Evolutionary conservation across 2,888 invertebrate species (phyloP).

Genomic region (Troides oblongomaculatus): DNA sequence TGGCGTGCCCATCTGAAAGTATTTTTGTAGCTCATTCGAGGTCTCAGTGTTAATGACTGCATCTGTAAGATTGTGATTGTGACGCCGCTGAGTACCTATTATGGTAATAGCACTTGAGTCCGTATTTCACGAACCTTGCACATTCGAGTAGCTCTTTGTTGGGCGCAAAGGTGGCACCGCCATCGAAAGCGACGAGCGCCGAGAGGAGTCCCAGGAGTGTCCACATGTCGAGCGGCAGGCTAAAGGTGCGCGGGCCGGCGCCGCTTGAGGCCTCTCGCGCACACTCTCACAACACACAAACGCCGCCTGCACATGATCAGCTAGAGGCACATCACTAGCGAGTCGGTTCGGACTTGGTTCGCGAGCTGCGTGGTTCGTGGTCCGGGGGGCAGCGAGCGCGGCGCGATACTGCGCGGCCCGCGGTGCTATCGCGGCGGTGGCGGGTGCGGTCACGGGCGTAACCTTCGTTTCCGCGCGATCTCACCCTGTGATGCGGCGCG

Average conservation of each 20-base stretch:
- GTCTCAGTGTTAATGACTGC: conserved; percentile 48
- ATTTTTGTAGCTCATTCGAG: conserved; percentile 71
- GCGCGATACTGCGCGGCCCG: conserved; percentile 66
- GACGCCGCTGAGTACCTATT: neutral
- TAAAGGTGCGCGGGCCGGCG: conserved; percentile 52
- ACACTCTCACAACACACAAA: conserved; percentile 65
- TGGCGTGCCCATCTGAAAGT: conserved; percentile 64
- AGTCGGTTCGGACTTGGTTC: conserved; percentile 36
- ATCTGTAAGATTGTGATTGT: conserved; percentile 33
- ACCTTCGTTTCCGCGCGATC: conserved; percentile 72
- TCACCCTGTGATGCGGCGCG: conserved; percentile 63
- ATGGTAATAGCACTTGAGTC: conserved; percentile 3
- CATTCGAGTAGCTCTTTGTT: conserved; percentile 73
- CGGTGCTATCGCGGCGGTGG: conserved; percentile 55
- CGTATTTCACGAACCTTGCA: conserved; percentile 64
- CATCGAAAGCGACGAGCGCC: conserved; percentile 61
- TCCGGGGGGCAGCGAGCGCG: conserved; percentile 69
- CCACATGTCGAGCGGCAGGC: conserved; percentile 71
- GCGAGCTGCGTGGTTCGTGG: conserved; percentile 48
- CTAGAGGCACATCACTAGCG: conserved; percentile 63
- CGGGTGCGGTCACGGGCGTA: conserved; percentile 77
- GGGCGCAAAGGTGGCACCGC: conserved; percentile 61
- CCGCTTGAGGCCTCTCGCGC: conserved; percentile 63
- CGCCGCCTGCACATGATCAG: conserved; percentile 66
- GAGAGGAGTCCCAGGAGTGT: conserved; percentile 57